phyloP scores from a whole-genome alignment of 1,140 invertebrate genomes.

The Drosophila grimshawi region DNA sequence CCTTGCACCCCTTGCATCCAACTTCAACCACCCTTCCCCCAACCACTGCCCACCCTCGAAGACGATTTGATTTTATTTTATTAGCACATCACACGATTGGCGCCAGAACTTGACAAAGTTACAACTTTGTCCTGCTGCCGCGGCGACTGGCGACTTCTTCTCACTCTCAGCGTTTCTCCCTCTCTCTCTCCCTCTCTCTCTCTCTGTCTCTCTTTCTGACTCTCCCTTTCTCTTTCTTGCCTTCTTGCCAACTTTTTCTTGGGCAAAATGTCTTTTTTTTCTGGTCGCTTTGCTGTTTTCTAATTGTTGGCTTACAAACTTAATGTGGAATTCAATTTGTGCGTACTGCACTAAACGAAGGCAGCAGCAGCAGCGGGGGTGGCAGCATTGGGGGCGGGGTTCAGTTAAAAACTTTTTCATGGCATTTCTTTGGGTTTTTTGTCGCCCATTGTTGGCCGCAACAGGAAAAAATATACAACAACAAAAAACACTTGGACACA shows the following conservation, averaged over 20 bases:
- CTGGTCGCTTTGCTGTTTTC: constrained; percentile 78
- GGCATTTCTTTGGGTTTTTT: constrained; percentile 55
- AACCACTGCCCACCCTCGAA: neutral
- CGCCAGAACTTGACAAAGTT: constrained; percentile 80
- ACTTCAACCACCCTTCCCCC: neutral
- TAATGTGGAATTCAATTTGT: constrained; percentile 80
- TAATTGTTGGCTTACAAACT: constrained; percentile 83
- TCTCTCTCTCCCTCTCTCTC: neutral
- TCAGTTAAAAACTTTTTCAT: constrained; percentile 48
- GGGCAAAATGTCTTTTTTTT: constrained; percentile 56
- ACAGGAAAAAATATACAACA: constrained; percentile 10
- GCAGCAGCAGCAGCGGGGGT: neutral
- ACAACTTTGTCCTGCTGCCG: constrained; percentile 61
- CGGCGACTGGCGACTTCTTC: constrained; percentile 3
- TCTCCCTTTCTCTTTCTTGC: neutral
- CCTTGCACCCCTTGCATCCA: constrained; percentile 9
- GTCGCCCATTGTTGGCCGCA: constrained; percentile 20
- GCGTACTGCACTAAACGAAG: constrained; percentile 32
- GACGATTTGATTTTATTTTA: constrained; percentile 73
- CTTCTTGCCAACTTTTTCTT: constrained; percentile 24
- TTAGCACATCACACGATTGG: constrained; percentile 81
- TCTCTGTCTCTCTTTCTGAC: too few relatives aligned
- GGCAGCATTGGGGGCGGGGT: constrained; percentile 3
- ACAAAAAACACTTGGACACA: constrained; percentile 60
- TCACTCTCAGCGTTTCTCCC: neutral